A percentile compares a stretch with the other conserved stretches of the same genome.
Evolutionary conservation across 2,797 vertebrate species (phyloP).

Genomic region (Monodelphis domestica): DNA sequence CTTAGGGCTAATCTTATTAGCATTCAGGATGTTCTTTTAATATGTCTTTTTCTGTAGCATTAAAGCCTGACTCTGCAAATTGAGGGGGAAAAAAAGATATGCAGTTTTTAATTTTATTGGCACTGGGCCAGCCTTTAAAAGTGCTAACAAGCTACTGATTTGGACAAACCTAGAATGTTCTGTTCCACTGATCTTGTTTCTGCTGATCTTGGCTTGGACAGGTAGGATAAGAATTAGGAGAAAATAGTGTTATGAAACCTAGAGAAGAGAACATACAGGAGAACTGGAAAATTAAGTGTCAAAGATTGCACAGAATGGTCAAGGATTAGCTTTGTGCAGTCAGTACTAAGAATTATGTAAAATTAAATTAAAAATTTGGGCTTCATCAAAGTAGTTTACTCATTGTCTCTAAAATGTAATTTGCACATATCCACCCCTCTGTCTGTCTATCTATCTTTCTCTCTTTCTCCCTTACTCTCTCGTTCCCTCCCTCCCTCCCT

Average conservation of each 20-base stretch:
- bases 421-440: background rate
- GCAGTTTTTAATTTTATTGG: background rate
- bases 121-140: background rate
- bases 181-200: background rate
- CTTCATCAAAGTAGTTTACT: background rate
- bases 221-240: background rate
- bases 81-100: background rate
- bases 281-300: background rate
- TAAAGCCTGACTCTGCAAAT: background rate
- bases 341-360: background rate
- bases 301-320: background rate
- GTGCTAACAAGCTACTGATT: background rate
- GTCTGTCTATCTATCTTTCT: too few species aligned
- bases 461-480: background rate
- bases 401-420: background rate
- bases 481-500: background rate
- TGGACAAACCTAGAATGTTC: background rate
- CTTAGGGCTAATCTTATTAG: background rate
- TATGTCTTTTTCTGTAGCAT: background rate
- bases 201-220: background rate
- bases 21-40: background rate
- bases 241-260: background rate
- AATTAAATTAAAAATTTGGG: background rate
- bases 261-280: background rate
- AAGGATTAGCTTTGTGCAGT: background rate